These are phyloP conservation scores for Hymenopus coronatus DNA, from an alignment of 2,888 invertebrate genomes.

Conservation along the genomic window DNA sequence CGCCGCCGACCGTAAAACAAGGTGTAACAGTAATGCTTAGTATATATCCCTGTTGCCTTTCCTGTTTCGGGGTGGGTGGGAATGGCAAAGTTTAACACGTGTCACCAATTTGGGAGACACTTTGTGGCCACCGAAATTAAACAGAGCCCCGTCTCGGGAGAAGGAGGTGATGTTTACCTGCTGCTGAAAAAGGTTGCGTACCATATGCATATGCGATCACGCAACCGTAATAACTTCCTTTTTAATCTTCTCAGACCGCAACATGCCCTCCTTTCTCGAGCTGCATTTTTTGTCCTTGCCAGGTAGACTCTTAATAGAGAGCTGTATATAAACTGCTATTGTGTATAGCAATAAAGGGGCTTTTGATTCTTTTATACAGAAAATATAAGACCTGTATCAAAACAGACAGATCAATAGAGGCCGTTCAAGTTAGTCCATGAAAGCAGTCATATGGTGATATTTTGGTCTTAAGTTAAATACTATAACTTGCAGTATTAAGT, in stretches of 20 bases:
- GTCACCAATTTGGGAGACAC: slow-evolving; percentile 11
- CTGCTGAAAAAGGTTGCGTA: not conserved
- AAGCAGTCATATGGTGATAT: too few relatives aligned
- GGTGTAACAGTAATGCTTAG: not conserved
- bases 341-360: not conserved
- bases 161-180: not conserved
- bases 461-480: too few relatives aligned
- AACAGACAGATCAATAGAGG: too few relatives aligned
- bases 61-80: not conserved
- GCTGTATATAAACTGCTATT: not conserved
- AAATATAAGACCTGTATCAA: too few relatives aligned
- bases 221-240: not conserved
- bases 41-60: not conserved
- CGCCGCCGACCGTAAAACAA: not conserved
- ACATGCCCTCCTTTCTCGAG: not conserved
- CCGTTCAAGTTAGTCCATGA: too few relatives aligned
- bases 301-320: not conserved
- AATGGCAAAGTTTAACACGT: slow-evolving; percentile 1
- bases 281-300: not conserved
- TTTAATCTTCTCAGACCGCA: not conserved
- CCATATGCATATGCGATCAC: not conserved
- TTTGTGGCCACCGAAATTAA: slow-evolving; percentile 13
- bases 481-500: too few relatives aligned
- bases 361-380: not conserved
- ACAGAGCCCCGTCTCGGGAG: not conserved